phyloP scores from a whole-genome alignment of 92 coral and sea anemone species.

The Meandrina meandrites region DNA sequence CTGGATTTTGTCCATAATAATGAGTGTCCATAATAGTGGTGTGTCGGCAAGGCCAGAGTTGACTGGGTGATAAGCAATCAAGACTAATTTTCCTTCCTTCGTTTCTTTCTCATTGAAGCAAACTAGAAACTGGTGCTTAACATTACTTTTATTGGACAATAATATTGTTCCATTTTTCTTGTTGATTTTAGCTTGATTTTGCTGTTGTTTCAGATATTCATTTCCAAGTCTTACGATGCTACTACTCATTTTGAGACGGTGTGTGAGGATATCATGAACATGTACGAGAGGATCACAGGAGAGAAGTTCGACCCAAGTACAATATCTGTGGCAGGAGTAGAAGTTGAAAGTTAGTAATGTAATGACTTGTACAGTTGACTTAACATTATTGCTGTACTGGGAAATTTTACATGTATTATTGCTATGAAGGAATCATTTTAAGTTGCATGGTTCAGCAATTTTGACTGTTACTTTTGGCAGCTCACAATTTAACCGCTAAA shows the following conservation, averaged over 20 bases:
- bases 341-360: constrained; percentile 35
- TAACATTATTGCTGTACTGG: background rate
- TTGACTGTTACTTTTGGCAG: too few relatives aligned
- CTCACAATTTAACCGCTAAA: too few relatives aligned
- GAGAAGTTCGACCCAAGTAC: constrained; percentile 77
- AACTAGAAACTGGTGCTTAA: too few relatives aligned
- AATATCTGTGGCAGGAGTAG: constrained; percentile 33
- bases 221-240: constrained; percentile 94
- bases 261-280: constrained; percentile 86
- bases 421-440: background rate
- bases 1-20: too few relatives aligned
- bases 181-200: background rate
- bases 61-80: too few relatives aligned
- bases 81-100: too few relatives aligned
- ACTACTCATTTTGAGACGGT: constrained; percentile 97
- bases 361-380: background rate
- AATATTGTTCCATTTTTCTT: too few relatives aligned
- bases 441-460: too few relatives aligned
- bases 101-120: too few relatives aligned
- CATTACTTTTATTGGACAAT: too few relatives aligned
- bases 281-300: constrained; percentile 89
- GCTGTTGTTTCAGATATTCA: constrained; percentile 68
- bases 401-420: background rate
- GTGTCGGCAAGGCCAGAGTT: too few relatives aligned
- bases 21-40: too few relatives aligned